These are phyloP conservation scores for Pipistrellus kuhlii DNA, from an alignment of 2,797 vertebrate species.

Conservation along the genomic window DNA sequence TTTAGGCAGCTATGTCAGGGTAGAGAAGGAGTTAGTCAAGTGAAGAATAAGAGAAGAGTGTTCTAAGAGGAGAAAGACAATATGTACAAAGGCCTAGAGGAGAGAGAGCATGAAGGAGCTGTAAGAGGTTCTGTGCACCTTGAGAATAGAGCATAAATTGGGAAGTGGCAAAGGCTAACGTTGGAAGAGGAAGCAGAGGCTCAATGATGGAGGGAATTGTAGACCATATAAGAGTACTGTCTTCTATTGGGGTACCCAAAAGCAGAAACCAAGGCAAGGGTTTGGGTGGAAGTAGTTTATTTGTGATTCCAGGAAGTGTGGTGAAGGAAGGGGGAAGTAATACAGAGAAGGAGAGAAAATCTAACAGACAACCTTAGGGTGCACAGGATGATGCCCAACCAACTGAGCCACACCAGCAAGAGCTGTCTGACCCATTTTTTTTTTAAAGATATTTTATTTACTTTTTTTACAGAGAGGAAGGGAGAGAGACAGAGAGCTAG, in stretches of 20 bases:
- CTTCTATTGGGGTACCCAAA: not conserved
- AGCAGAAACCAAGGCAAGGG: not conserved
- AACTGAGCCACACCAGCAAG: not conserved
- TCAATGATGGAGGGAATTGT: not conserved
- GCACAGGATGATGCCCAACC: not conserved
- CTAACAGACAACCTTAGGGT: not conserved
- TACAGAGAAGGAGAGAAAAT: not conserved
- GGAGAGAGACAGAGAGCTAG: too few species aligned
- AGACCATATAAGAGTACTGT: not conserved
- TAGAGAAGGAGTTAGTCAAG: not conserved
- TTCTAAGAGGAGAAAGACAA: not conserved
- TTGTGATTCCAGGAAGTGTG: not conserved
- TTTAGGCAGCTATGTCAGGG: not conserved
- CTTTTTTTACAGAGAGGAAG: too few species aligned
- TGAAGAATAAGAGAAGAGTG: not conserved
- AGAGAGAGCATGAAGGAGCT: not conserved
- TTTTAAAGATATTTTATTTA: too few species aligned
- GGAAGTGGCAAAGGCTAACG: not conserved
- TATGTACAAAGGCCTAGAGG: not conserved
- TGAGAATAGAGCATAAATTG: not conserved
- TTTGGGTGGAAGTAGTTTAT: constrained; percentile 2
- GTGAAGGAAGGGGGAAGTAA: not conserved
- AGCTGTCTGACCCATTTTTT: not conserved
- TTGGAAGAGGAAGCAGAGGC: not conserved
- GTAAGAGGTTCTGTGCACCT: not conserved